A percentile compares a stretch with the other conserved stretches of the same genome.
These are phyloP conservation scores for Orius laevigatus DNA, from an alignment of 1,140 invertebrate genomes.

Conservation along the genomic window DNA sequence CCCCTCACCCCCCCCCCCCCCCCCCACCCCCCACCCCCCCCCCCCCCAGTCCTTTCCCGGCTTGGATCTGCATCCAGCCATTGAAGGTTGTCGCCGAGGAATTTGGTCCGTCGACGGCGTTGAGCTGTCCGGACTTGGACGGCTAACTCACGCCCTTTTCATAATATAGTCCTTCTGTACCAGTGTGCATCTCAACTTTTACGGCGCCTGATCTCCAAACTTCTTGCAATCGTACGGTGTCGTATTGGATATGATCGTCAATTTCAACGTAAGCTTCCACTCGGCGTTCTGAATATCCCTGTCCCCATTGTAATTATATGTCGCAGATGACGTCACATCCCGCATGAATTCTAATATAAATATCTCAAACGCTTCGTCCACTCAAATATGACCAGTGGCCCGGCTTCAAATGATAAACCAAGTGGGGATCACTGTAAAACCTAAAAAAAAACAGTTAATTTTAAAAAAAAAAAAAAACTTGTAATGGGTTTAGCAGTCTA, in stretches of 20 bases:
- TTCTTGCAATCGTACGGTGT: constrained; percentile 87
- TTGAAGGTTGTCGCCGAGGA: constrained; percentile 86
- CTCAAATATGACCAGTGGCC: constrained; percentile 68
- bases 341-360: constrained; percentile 78
- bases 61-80: constrained; percentile 92
- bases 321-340: constrained; percentile 79
- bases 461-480: background rate
- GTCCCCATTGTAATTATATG: constrained; percentile 53
- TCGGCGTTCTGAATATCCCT: constrained; percentile 67
- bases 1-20: too few relatives aligned
- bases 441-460: constrained; percentile 11
- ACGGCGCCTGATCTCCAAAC: constrained; percentile 91
- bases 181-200: constrained; percentile 84
- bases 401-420: constrained; percentile 76
- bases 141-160: constrained; percentile 92
- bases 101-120: constrained; percentile 83
- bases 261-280: constrained; percentile 89
- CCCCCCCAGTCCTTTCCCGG: constrained; percentile 93
- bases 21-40: too few relatives aligned
- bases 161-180: constrained; percentile 91
- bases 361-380: constrained; percentile 80
- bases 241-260: constrained; percentile 85
- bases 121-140: constrained; percentile 85
- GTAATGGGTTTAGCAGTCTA: too few relatives aligned
- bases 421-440: constrained; percentile 72